A percentile compares a stretch with the other conserved stretches of the same genome.
Conservation (phyloP, 2,113 vertebrate genomes). For the Erythrolamprus reginae region DNA sequence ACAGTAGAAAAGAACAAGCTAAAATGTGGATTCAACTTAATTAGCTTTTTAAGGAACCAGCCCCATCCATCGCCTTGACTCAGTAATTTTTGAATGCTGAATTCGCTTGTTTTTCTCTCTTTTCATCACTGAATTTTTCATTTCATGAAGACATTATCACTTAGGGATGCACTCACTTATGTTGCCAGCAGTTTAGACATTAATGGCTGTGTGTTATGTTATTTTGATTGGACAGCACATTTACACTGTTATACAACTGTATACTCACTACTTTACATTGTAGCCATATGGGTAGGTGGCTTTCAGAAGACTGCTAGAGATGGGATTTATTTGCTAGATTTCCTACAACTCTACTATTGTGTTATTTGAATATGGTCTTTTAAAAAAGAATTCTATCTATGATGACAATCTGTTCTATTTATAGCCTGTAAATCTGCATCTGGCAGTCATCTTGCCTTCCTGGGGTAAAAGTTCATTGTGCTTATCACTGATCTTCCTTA, state of each 20-base stretch:
- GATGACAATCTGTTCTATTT: background rate
- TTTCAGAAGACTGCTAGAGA: too few species aligned
- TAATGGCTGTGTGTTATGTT: too few species aligned
- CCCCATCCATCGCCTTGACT: background rate
- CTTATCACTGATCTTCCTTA: background rate
- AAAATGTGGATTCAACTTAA: background rate
- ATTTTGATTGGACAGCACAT: too few species aligned
- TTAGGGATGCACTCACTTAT: too few species aligned
- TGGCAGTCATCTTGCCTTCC: background rate
- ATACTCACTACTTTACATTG: too few species aligned
- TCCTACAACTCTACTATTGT: background rate
- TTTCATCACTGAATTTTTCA: too few species aligned
- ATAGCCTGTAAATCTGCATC: background rate
- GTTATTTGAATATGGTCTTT: background rate
- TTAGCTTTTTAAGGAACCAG: background rate
- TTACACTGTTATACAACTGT: too few species aligned
- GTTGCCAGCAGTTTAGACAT: too few species aligned
- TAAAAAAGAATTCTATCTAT: background rate
- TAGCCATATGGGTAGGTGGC: too few species aligned
- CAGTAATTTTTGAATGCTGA: background rate
- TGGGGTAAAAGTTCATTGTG: background rate
- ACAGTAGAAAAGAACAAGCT: too few species aligned
- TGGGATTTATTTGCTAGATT: background rate
- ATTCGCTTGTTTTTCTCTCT: background rate
- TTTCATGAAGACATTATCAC: too few species aligned